These are phyloP conservation scores for Limosa lapponica DNA, from an alignment of 2,797 vertebrate genomes.

Conservation along the genomic window DNA sequence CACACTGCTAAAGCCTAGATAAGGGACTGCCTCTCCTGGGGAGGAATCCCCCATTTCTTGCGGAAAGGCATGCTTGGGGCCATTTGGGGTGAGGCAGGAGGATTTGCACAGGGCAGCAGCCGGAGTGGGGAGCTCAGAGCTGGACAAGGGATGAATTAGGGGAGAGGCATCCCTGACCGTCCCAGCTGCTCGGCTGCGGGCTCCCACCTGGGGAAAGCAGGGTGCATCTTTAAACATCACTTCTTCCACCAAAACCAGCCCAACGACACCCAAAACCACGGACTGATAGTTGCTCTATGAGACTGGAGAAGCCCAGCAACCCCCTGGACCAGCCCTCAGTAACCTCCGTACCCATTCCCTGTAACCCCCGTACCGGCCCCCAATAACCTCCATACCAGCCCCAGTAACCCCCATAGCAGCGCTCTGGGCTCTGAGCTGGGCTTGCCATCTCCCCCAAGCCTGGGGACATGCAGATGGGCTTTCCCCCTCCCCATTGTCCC, in stretches of 20 bases:
- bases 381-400: not conserved
- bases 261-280: not conserved
- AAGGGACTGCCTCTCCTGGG: not conserved
- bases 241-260: not conserved
- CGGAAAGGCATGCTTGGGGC: not conserved
- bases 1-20: not conserved
- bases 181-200: rapidly evolving
- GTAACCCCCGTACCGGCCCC: too few species aligned
- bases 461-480: rapidly evolving
- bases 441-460: not conserved
- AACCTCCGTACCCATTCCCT: not conserved
- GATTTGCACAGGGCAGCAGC: not conserved
- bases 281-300: not conserved
- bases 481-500: not conserved
- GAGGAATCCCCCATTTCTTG: not conserved
- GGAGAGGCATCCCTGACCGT: not conserved
- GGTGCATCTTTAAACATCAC: not conserved
- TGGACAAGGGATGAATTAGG: not conserved
- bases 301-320: not conserved
- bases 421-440: not conserved
- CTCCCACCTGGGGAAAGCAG: not conserved
- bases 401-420: not conserved
- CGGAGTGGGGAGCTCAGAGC: rapidly evolving
- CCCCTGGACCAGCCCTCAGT: not conserved
- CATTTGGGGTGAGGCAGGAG: not conserved